phyloP scores from a whole-genome alignment of 2,113 vertebrate genomes.

The Callipepla squamata region DNA sequence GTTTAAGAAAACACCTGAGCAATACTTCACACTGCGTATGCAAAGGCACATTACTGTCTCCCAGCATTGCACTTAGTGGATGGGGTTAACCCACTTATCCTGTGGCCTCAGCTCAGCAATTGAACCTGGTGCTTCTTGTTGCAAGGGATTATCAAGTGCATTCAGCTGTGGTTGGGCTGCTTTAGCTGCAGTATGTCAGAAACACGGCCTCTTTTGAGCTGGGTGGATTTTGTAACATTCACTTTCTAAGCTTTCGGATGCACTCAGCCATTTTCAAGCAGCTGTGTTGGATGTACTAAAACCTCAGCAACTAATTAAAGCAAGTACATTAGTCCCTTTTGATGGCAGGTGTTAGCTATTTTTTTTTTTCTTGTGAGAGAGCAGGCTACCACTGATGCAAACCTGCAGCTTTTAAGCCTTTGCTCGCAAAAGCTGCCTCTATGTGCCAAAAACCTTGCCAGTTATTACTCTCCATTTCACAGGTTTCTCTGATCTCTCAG shows the following conservation, averaged over 20 bases:
- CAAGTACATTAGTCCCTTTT: background rate
- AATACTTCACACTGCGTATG: background rate
- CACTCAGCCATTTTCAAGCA: background rate
- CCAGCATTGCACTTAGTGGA: background rate
- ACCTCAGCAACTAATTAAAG: background rate
- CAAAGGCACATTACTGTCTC: background rate
- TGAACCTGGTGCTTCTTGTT: background rate
- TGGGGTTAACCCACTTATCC: background rate
- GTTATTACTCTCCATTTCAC: conserved; percentile 41
- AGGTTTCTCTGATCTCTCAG: conserved; percentile 34
- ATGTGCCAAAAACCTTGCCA: conserved; percentile 24
- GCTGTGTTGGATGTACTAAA: background rate
- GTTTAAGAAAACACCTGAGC: background rate
- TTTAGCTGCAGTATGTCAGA: background rate
- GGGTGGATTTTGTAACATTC: background rate
- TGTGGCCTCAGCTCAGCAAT: background rate
- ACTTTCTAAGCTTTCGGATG: conserved; percentile 18
- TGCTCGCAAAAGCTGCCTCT: background rate
- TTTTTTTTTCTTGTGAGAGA: background rate
- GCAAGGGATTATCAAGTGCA: background rate
- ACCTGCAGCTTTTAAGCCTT: conserved; percentile 6
- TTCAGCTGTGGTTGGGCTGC: background rate
- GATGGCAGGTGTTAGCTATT: conserved; percentile 13
- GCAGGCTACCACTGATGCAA: background rate
- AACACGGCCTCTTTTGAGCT: background rate